Evolutionary conservation across 2,888 invertebrate genomes (phyloP), one percentile per base, ranked within the genome.

Genomic region (Adelognathus sp.): DNA sequence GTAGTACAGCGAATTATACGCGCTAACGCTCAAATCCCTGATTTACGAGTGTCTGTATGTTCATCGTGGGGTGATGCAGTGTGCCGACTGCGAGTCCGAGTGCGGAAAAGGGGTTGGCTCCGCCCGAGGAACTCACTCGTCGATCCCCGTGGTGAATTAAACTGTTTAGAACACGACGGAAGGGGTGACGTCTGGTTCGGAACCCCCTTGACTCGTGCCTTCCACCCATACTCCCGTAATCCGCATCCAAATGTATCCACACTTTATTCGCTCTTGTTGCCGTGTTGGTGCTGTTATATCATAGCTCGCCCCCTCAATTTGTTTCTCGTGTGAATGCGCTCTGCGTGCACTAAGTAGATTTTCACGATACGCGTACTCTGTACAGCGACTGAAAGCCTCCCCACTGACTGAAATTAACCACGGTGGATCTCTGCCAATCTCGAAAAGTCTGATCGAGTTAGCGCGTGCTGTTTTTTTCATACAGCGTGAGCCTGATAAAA

Each of bases 61-160:
- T 41, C 27, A 24, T 24, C 21, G 50, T 39, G 44, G 52, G 69
- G 44, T 36, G 29, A 24, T 33, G 41, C 24, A 24, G 54, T 44
- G 60, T 5, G 2, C 50, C 27, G 39, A 6, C 46, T 18, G 33
- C 16, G 58, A 72, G 69, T 61, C 71, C 71, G 46, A 79, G 75
- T 75, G 79, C 74, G 60, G 44, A 66, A 79, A 72, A 71, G 69
- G 69, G 70, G 76, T n/a, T n/a, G 61, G 41, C 70, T 27, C 66
- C 36, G 41, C 58, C 39, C n/a, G n/a, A 9, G 21, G 24, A 66
- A 63, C 41, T 2, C 29, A 7, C 73, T 86, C 83, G 80, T 71
- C 87, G 82, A 89, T 89, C 90, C 85, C 90, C 91, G 88, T 90
- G 87, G 85, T 89, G 88, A 91, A 91, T 91, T 86, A 77, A 85